phyloP scores from a whole-genome alignment of 23 tunicate genomes.

The Pegea sp. region DNA sequence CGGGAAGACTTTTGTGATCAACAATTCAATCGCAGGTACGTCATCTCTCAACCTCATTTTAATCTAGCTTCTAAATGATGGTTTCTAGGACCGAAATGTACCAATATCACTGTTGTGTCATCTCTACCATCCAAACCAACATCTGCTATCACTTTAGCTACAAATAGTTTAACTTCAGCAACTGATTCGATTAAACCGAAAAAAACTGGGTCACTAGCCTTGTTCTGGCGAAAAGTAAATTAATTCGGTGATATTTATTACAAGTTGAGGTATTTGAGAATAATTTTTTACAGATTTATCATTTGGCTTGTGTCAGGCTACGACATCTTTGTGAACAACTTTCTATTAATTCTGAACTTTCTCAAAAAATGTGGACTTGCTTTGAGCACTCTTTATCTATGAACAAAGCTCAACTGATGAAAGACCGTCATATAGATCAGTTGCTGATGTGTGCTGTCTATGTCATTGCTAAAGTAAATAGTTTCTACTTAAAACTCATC shows the following conservation, averaged over 20 bases:
- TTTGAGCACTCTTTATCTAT: constrained; percentile 41
- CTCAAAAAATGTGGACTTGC: constrained; percentile 69
- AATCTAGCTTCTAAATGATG: background rate
- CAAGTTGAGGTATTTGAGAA: too few relatives aligned
- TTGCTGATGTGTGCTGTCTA: constrained; percentile 88
- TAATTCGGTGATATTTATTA: too few relatives aligned
- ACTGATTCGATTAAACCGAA: constrained; percentile 28
- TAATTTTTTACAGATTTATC: constrained; percentile 77
- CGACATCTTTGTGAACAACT: constrained; percentile 48
- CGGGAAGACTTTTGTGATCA: too few relatives aligned
- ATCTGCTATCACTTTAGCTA: too few relatives aligned
- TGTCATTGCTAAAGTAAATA: constrained; percentile 67
- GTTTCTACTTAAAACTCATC: too few relatives aligned
- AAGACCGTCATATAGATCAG: constrained; percentile 81
- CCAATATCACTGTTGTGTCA: background rate
- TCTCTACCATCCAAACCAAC: background rate
- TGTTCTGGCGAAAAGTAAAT: constrained; percentile 60
- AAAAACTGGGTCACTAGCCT: constrained; percentile 70
- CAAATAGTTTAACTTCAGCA: too few relatives aligned
- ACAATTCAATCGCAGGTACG: too few relatives aligned
- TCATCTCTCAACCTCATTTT: background rate
- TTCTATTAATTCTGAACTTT: constrained; percentile 19
- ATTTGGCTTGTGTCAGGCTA: constrained; percentile 58
- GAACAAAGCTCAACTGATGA: constrained; percentile 19
- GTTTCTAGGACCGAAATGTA: too few relatives aligned